Evolutionary conservation across 2,888 invertebrate genomes (phyloP), one percentile per base, ranked within the genome.

Genomic region (Aromia moschata): DNA sequence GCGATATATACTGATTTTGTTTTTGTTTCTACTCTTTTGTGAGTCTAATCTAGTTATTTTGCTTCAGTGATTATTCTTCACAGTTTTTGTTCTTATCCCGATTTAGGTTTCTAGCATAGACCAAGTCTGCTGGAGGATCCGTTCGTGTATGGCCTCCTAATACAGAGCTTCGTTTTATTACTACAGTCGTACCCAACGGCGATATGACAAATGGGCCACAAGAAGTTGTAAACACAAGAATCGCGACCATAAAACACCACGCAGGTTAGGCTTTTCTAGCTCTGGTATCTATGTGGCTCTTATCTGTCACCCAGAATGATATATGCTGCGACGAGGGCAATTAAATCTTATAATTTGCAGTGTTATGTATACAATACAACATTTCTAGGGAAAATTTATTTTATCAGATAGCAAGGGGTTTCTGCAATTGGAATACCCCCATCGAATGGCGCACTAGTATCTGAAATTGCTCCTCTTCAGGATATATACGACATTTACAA

Each of bases 191-290:
- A 60, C 47, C 55, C 56, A 64, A 60, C n/a, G 58, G 60, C 59
- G 49, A 58, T 64, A 64, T 64, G 64, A 64, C 59, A 64, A 60
- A 64, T 60, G 58, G 40, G 25, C n/a, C 63, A 65, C 63, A 65
- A 65, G 65, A 56, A 66, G 62, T 61, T 55, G 64, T 64, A 66
- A 62, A 59, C 55, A 47, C 43, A 33, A 57, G 63, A 65, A 61
- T 64, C 59, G 59, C 55, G 49, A 30, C 56, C 58, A 47, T 66
- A 66, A 66, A 66, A 58, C 64, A 66, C 53, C 45, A 37, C 56
- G 30, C 51, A 44, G 30, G 44, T 52, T 38, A 45, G 41, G 43
- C 9, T 52, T 52, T 51, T 40, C 57, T 57, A 57, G 36, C 40
- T 52, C 30, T 20, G 38, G 30, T 33, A 44, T 20, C 52, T 51